A percentile compares a stretch with the other conserved stretches of the same genome.
Evolutionary conservation across 1,140 invertebrate genomes (phyloP).

Genomic region (Cotesia typhae): DNA sequence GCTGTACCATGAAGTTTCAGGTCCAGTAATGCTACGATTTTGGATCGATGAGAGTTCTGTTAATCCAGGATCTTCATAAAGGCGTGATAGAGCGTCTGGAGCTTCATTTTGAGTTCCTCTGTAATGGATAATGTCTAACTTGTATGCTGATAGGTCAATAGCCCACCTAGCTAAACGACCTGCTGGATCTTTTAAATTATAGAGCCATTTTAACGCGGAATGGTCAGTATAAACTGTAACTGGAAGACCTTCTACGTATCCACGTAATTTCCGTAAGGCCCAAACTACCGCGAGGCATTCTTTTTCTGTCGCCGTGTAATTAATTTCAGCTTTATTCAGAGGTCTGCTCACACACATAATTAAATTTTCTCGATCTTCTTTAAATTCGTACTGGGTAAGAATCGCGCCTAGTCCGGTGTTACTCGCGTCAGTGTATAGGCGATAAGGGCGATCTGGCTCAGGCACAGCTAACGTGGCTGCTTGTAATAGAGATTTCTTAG

Average conservation of each 20-base stretch:
- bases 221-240: neutral
- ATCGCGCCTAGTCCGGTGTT: neutral
- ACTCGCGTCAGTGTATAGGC: neutral
- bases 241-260: neutral
- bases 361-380: neutral
- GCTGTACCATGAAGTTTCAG: too few species aligned
- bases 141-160: neutral
- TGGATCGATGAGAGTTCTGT: too few species aligned
- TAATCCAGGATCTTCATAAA: too few species aligned
- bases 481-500: neutral
- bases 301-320: conserved; percentile 11
- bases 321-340: neutral
- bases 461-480: neutral
- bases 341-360: neutral
- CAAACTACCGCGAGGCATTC: conserved; percentile 7
- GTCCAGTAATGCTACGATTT: too few species aligned
- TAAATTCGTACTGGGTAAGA: neutral
- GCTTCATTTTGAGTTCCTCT: neutral
- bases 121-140: neutral
- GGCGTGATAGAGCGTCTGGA: neutral
- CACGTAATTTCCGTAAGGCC: neutral
- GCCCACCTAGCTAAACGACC: neutral
- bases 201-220: conserved; percentile 2
- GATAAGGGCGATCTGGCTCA: neutral
- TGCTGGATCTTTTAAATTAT: neutral